These are phyloP conservation scores for Ranitomeya imitator DNA, from an alignment of 2,113 vertebrate species.

Conservation along the genomic window DNA sequence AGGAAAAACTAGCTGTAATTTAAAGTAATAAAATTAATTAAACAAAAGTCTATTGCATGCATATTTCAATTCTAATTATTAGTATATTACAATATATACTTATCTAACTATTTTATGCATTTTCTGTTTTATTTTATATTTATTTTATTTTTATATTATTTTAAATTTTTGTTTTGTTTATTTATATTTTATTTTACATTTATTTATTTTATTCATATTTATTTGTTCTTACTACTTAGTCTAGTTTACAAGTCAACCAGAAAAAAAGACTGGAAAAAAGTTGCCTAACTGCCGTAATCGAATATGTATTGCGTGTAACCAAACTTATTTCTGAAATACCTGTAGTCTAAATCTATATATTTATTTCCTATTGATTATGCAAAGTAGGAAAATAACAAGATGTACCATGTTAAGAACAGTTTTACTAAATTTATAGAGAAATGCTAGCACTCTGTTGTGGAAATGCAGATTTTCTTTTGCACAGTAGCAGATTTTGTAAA, in stretches of 20 bases:
- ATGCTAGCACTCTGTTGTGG: not conserved
- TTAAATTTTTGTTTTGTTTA: too few relatives aligned
- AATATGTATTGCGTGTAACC: not conserved
- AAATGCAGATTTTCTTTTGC: not conserved
- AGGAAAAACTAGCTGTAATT: too few relatives aligned
- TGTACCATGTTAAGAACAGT: not conserved
- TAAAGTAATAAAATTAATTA: too few relatives aligned
- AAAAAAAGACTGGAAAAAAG: not conserved
- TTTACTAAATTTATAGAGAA: conserved; percentile 1
- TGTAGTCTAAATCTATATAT: not conserved
- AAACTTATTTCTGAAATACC: not conserved
- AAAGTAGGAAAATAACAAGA: not conserved
- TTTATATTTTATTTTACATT: too few relatives aligned
- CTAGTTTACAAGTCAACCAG: not conserved
- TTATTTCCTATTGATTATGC: not conserved
- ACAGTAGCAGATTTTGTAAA: not conserved
- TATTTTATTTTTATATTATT: too few relatives aligned
- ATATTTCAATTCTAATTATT: too few relatives aligned
- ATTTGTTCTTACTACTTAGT: not conserved
- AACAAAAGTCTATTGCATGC: too few relatives aligned
- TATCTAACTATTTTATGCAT: too few relatives aligned
- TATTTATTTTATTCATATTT: not conserved
- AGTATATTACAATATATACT: too few relatives aligned
- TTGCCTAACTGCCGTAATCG: not conserved
- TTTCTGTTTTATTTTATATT: too few relatives aligned